Base-by-base conservation (phyloP, 2,113 vertebrate species). In the Rhodinocichla rosea region DNA sequence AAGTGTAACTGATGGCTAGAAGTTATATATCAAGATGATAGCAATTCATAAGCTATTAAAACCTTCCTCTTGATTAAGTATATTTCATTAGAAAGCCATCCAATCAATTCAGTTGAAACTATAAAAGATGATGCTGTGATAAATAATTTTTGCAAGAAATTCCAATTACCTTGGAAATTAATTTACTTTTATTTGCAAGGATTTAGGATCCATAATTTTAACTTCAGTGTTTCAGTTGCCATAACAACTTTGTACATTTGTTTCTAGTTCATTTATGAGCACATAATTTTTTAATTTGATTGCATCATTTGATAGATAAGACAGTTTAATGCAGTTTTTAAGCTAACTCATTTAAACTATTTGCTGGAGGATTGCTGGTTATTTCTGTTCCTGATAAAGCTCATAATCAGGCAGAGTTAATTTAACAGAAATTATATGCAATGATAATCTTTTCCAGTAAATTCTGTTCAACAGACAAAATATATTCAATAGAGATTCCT, bases 281-380 rank as follows among this genome's bases (percentile, higher is more conserved):
- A 86, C 40, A 82, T 90, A 6, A 90, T 97, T 94, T 96, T 93
- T 94, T 57, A 95, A 96, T 95, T 95, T 92, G 92, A 96, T 95
- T 92, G 86, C 90, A 94, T 95, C 88, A 78, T 57, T 95, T 87
- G 60, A 94, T 75, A 94, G 83, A 39, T 83, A 81, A 92, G 86
- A 94, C 83, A 78, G 68, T 64, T 94, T 95, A 93, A 95, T 93
- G 90, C 69, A 68, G 60, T 87, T 94, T 87, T 93, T 50, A 94
- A 92, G 90, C 62, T 84, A 96, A 94, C 76, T 78, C 76, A 89
- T 95, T 94, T 95, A 94, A 92, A 90, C 86, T 94, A 65, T 95
- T 94, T 96, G 76, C 73, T 89, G 45, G 68, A 86, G n/a, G 64
- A 95, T 56, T 92, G 80, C 57, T 76, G 12, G 80, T 90, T 95